These are phyloP conservation scores for Stylophora pistillata DNA, from an alignment of 64 coral and sea anemone genomes.

Conservation along the genomic window DNA sequence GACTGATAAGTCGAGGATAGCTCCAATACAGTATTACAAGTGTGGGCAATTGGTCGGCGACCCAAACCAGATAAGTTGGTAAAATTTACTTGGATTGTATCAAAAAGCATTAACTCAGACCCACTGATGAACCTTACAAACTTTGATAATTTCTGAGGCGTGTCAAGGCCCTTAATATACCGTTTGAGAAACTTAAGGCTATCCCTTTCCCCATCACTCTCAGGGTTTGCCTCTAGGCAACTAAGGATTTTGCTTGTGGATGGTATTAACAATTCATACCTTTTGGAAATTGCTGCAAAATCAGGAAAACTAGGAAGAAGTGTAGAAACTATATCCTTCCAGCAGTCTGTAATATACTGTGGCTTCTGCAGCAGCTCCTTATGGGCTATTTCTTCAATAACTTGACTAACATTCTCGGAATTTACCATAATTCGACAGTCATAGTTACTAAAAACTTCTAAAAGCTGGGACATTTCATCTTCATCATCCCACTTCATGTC, in stretches of 20 bases:
- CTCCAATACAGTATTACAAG: slow-evolving; percentile 66
- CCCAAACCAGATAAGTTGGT: slow-evolving; percentile 5
- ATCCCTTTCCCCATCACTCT: slow-evolving; percentile 34
- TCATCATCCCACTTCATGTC: slow-evolving; percentile 1
- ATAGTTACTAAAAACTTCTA: slow-evolving; percentile 9
- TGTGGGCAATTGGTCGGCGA: slow-evolving; percentile 65
- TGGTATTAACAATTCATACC: background rate
- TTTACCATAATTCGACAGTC: background rate
- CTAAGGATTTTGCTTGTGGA: background rate
- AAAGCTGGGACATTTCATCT: slow-evolving; percentile 6
- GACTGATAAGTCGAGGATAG: slow-evolving; percentile 66
- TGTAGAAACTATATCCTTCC: too few species aligned
- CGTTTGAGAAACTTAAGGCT: slow-evolving; percentile 30
- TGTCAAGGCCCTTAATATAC: slow-evolving; percentile 23
- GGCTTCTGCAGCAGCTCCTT: background rate
- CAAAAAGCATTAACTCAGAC: slow-evolving; percentile 64
- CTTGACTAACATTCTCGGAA: background rate
- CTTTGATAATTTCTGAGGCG: slow-evolving; percentile 39
- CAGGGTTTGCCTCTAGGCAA: background rate
- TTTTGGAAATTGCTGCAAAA: too few species aligned
- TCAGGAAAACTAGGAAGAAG: too few species aligned
- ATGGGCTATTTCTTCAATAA: slow-evolving; percentile 20
- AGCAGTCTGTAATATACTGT: background rate
- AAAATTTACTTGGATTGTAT: slow-evolving; percentile 56
- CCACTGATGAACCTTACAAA: slow-evolving; percentile 76